phyloP scores from a whole-genome alignment of 2,888 invertebrate genomes.

The Cerceris rybyensis region DNA sequence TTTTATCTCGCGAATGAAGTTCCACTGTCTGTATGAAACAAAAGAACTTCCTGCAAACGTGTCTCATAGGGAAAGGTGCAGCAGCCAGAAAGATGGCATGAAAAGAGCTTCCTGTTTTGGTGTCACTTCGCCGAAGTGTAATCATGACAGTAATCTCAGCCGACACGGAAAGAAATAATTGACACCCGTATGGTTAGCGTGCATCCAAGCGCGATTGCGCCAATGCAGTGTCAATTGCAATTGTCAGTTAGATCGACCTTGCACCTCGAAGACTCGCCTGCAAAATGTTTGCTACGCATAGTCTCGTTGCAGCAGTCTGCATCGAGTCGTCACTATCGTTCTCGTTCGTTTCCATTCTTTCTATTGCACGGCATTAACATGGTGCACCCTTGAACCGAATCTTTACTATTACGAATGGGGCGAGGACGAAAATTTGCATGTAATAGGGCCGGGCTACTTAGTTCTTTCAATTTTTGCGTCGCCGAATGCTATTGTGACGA shows the following conservation, averaged over 20 bases:
- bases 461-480: constrained; percentile 1
- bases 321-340: constrained; percentile 12
- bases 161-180: constrained; percentile 13
- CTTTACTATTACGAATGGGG: constrained; percentile 21
- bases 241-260: constrained; percentile 27
- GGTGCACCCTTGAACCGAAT: constrained; percentile 50
- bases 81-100: no score
- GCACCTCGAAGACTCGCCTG: constrained; percentile 26
- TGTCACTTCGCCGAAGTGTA: background rate
- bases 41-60: background rate
- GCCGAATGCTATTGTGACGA: background rate
- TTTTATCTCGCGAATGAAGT: no score
- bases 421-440: constrained; percentile 41
- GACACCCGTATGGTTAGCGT: background rate
- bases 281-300: background rate
- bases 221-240: constrained; percentile 35
- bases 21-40: no score
- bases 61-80: no score
- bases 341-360: constrained; percentile 31
- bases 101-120: constrained; percentile 4
- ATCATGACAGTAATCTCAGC: constrained; percentile 1
- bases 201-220: constrained; percentile 11
- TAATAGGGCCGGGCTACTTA: constrained; percentile 19
- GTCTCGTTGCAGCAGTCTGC: background rate
- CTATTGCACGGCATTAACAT: constrained; percentile 29